Percentiles rank a stretch among this genome's conserved stretches.
Conservation (phyloP, 2,888 invertebrate genomes). For the Tromatobia lineatoria region DNA sequence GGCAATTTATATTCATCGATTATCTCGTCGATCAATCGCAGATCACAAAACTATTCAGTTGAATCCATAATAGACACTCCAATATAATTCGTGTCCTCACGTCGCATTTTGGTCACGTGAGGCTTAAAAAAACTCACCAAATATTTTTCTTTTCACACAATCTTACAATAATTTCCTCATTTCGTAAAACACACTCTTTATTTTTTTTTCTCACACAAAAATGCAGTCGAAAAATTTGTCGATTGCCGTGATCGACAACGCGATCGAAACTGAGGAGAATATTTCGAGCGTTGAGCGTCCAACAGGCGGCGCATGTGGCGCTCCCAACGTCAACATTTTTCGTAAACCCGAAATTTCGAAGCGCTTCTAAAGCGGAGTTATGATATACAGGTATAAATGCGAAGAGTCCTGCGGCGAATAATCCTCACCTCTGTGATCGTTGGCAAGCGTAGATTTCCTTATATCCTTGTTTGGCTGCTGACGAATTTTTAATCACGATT, state of each 20-base stretch:
- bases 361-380: background rate
- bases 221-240: too few relatives aligned
- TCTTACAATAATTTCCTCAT: background rate
- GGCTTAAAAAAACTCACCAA: background rate
- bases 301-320: slow-evolving; percentile 9
- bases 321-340: background rate
- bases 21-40: background rate
- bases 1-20: slow-evolving; percentile 35
- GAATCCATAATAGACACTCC: background rate
- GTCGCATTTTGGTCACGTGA: background rate
- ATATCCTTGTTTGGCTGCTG: slow-evolving; percentile 22
- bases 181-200: background rate
- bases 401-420: background rate
- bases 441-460: slow-evolving; percentile 7
- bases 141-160: background rate
- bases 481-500: background rate
- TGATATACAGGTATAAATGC: background rate
- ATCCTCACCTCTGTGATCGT: slow-evolving; percentile 6
- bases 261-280: background rate
- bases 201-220: background rate
- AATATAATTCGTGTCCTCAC: background rate
- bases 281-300: background rate
- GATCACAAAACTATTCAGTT: background rate
- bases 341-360: background rate
- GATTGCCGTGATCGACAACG: background rate